A percentile compares a stretch with the other conserved stretches of the same genome.
These are phyloP conservation scores for Caenorhabditis brenneri DNA, from an alignment of 1,140 invertebrate genomes.

Conservation along the genomic window DNA sequence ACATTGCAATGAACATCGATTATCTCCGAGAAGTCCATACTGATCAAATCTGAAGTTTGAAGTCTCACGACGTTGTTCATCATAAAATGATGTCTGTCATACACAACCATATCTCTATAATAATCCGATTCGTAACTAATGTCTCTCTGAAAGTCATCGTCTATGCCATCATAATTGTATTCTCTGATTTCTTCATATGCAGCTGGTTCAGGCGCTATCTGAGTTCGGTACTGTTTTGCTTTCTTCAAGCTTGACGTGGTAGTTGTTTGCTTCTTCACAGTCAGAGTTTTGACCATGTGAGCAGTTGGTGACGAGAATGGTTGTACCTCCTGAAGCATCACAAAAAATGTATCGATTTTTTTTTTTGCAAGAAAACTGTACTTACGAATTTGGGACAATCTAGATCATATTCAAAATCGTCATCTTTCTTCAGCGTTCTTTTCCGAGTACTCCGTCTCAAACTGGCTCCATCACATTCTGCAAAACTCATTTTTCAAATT, in stretches of 20 bases:
- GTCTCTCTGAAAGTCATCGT: no score
- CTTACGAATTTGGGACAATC: background rate
- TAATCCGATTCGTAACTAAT: no score
- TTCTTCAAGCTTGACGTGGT: no score
- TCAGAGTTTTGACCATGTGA: no score
- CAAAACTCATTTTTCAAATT: background rate
- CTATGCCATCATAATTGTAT: no score
- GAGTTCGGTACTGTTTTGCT: no score
- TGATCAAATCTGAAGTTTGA: background rate
- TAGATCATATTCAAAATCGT: background rate
- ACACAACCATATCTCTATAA: no score
- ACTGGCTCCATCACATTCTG: background rate
- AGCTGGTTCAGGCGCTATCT: background rate
- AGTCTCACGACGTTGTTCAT: background rate
- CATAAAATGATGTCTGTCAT: background rate
- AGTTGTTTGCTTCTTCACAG: no score
- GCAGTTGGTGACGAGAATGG: no score
- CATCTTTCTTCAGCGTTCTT: background rate
- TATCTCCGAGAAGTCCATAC: background rate
- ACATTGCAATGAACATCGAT: background rate
- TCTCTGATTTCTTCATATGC: background rate
- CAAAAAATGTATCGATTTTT: no score
- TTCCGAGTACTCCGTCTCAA: background rate
- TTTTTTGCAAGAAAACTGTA: no score
- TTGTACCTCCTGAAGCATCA: no score